Evolutionary conservation across 2,113 vertebrate genomes (phyloP), one percentile per base, ranked within the genome.

Genomic region (Formicarius rufipectus): DNA sequence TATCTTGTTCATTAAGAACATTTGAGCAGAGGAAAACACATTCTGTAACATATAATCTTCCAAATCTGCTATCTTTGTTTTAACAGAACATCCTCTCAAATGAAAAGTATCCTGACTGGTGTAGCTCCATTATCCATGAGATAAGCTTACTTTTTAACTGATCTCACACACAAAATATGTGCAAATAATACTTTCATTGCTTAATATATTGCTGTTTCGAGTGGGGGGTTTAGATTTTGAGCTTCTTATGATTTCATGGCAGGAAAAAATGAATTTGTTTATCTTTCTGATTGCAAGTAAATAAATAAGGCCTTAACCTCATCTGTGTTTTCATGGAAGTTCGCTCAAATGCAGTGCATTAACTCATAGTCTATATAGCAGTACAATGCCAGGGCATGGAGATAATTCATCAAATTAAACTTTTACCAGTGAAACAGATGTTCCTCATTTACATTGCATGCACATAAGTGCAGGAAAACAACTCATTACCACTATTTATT

Each of bases 41-140:
- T 62, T 62, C 42, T 67, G 9, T 81, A 71, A 25, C 37, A 77
- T 10, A 42, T 73, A 53, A 68, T 82, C 49, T 89, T 75, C 66
- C 66, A 40, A 79, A 92, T 64, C 64, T 80, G 6, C n/a, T 94
- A 52, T 95, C 64, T 93, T 89, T 93, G 76, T 95, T 96, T 88
- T 93, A 84, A 84, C 72, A 96, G 76, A 86, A 86, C 60, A 84
- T 84, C 83, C 76, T 95, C 90, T 60, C 64, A 62, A 84, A 91
- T 73, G 52, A 77, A 76, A 95, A 91, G 90, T 93, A 83, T 93
- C 83, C 79, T 96, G 75, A 62, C 33, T 78, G 18, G 31, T 74
- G 10, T 30, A 77, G 53, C 25, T 73, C 13, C 5, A 16, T 67
- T 92, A 75, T 50, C 52, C 20, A 39, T 11, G 58, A 90, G 82